A percentile compares a stretch with the other conserved stretches of the same genome.
Conservation (phyloP, 1,140 invertebrate genomes). For the Zaprionus vittiger region DNA sequence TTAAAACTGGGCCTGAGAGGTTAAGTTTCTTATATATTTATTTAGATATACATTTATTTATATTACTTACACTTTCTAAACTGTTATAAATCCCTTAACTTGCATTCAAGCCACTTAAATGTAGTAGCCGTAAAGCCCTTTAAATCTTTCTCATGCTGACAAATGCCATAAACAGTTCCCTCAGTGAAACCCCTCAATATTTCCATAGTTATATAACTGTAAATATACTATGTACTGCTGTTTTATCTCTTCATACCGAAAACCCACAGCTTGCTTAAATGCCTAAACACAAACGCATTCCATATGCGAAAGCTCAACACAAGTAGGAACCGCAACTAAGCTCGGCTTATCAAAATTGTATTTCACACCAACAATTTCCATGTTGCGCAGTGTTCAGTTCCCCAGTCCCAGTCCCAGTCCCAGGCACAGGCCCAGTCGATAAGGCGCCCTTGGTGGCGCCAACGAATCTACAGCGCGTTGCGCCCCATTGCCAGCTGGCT, state of each 20-base stretch:
- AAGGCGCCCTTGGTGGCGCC: constrained; percentile 48
- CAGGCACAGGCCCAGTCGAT: neutral
- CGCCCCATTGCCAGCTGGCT: constrained; percentile 40
- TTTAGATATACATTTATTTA: no score
- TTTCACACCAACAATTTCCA: neutral
- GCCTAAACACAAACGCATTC: neutral
- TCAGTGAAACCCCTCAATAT: neutral
- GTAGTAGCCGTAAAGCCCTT: no score
- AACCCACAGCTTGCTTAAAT: neutral
- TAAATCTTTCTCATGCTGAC: no score
- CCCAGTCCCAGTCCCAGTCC: no score
- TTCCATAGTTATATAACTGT: no score
- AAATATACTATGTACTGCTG: neutral
- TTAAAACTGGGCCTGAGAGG: no score
- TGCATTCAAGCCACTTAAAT: neutral
- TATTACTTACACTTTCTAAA: no score
- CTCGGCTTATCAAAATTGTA: neutral
- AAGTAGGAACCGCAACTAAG: neutral
- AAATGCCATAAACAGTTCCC: no score
- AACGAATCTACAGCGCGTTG: constrained; percentile 33
- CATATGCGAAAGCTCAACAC: neutral
- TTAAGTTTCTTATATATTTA: no score
- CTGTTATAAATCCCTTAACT: neutral
- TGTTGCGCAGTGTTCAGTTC: neutral
- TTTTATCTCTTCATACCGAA: neutral